These are phyloP conservation scores for Amyelois transitella DNA, from an alignment of 1,140 invertebrate species.

Conservation along the genomic window DNA sequence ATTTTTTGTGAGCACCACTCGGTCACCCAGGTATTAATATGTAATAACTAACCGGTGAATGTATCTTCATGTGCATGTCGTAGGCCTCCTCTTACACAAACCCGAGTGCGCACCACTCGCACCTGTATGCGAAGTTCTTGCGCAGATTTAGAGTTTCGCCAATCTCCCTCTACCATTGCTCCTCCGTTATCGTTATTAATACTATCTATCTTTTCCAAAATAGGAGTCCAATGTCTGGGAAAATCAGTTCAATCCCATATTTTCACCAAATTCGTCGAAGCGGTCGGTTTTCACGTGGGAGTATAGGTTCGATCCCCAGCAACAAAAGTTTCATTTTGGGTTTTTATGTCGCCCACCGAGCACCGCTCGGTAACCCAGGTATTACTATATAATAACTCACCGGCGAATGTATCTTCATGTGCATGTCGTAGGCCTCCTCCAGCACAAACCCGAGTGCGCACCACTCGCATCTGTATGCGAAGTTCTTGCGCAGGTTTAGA, in stretches of 20 bases:
- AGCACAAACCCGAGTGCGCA: constrained; percentile 37
- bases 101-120: constrained; percentile 30
- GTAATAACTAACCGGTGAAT: constrained; percentile 22
- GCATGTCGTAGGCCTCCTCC: constrained; percentile 27
- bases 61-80: constrained; percentile 32
- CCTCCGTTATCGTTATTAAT: constrained; percentile 37
- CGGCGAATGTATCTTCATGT: constrained; percentile 32
- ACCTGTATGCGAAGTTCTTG: constrained; percentile 32
- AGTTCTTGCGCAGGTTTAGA: constrained; percentile 22
- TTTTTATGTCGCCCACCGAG: no score
- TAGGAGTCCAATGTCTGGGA: no score
- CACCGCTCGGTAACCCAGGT: no score
- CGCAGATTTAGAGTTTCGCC: constrained; percentile 16
- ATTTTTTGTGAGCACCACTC: no score
- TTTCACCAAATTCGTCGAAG: no score
- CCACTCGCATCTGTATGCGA: constrained; percentile 29
- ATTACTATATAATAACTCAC: constrained; percentile 20
- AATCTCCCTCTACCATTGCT: constrained; percentile 23
- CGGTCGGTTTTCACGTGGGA: no score
- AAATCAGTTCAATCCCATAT: no score
- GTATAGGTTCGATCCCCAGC: no score
- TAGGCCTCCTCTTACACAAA: constrained; percentile 35
- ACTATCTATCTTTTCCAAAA: constrained; percentile 40
- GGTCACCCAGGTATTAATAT: no score
- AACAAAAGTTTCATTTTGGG: no score